Conservation (phyloP, 2,797 vertebrate species). For the Carcharodon carcharias region DNA sequence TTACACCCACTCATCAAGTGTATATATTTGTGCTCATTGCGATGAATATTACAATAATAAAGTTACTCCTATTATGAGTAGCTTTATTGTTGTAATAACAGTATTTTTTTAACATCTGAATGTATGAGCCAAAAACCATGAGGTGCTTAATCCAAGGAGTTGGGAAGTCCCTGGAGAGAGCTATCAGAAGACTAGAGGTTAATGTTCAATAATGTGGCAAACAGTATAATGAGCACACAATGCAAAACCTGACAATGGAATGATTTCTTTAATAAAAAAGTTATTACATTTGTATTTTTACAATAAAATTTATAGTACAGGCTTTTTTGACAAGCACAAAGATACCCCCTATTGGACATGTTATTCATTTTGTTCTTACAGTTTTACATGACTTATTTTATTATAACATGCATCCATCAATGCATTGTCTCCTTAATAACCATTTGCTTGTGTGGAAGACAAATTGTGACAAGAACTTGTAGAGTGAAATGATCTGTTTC, state of each 20-base stretch:
- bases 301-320: background rate
- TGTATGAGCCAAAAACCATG: background rate
- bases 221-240: background rate
- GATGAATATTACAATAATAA: background rate
- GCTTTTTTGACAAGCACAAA: background rate
- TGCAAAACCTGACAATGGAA: background rate
- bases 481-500: too few relatives aligned
- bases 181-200: background rate
- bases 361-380: background rate
- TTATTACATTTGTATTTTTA: background rate
- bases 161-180: background rate
- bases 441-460: background rate
- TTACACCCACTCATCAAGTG: background rate
- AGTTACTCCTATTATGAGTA: background rate
- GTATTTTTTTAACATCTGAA: background rate
- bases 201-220: background rate
- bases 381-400: background rate
- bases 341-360: background rate
- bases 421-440: background rate
- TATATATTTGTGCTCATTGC: background rate
- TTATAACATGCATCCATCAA: background rate
- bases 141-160: background rate
- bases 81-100: background rate
- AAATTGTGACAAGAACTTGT: background rate
- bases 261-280: background rate